Evolutionary conservation across 2,113 vertebrate genomes (phyloP).

Genomic region (Pitta sordida): DNA sequence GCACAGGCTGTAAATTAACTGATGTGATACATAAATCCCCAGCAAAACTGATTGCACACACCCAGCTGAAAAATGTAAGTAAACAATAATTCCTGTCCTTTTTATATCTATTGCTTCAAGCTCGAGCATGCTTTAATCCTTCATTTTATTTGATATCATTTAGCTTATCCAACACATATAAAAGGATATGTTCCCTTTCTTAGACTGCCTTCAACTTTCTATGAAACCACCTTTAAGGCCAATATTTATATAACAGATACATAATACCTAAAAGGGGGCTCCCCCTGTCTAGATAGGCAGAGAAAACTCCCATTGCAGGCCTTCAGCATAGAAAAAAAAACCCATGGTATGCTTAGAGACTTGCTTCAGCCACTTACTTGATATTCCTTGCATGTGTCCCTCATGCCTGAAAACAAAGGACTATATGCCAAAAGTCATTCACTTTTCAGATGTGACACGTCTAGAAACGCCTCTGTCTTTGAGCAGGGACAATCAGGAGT

Average conservation of each 20-base stretch:
- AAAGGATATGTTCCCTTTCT: slow-evolving; percentile 5
- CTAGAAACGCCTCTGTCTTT: slow-evolving; percentile 47
- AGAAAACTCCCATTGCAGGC: slow-evolving; percentile 14
- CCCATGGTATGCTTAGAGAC: neutral
- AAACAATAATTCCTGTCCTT: slow-evolving; percentile 68
- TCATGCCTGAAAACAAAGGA: slow-evolving; percentile 31
- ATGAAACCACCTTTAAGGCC: slow-evolving; percentile 25
- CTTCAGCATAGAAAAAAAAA: neutral
- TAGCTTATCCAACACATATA: slow-evolving; percentile 24
- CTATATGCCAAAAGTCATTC: slow-evolving; percentile 43
- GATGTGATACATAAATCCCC: slow-evolving; percentile 61
- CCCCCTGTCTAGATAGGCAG: neutral
- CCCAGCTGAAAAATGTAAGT: slow-evolving; percentile 77
- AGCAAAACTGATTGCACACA: slow-evolving; percentile 64
- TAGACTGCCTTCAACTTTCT: slow-evolving; percentile 54
- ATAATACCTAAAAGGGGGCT: slow-evolving; percentile 29
- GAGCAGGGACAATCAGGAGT: neutral
- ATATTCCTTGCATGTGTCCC: slow-evolving; percentile 30
- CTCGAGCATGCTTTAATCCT: slow-evolving; percentile 67
- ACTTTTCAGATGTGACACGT: slow-evolving; percentile 38
- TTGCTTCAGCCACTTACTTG: slow-evolving; percentile 1
- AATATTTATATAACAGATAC: slow-evolving; percentile 31
- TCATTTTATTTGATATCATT: slow-evolving; percentile 56
- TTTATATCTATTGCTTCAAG: slow-evolving; percentile 58
- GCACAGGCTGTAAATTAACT: slow-evolving; percentile 35